phyloP scores from a whole-genome alignment of 2,113 vertebrate species.

The Perca flavescens region DNA sequence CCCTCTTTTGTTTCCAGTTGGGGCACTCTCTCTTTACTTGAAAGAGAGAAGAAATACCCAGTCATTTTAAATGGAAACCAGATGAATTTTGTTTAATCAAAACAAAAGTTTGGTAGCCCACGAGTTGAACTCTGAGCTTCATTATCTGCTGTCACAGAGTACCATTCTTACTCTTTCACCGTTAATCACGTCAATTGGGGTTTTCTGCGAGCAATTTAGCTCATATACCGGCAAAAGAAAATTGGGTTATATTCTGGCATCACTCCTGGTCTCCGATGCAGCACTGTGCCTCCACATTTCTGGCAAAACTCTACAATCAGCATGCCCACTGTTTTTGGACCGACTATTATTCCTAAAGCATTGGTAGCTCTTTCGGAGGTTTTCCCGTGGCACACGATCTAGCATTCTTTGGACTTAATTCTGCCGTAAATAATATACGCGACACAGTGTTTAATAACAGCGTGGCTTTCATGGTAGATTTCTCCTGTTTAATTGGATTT shows the following conservation, averaged over 20 bases:
- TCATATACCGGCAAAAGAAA: constrained; percentile 50
- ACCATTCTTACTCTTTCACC: constrained; percentile 16
- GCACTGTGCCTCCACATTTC: constrained; percentile 48
- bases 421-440: constrained; percentile 37
- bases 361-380: constrained; percentile 25
- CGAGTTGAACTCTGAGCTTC: constrained; percentile 26
- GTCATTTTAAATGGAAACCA: constrained; percentile 72
- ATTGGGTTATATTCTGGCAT: constrained; percentile 47
- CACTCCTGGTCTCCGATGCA: constrained; percentile 9
- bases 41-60: constrained; percentile 50
- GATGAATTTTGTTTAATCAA: constrained; percentile 64
- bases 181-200: constrained; percentile 37
- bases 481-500: constrained; percentile 52
- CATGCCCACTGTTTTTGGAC: constrained; percentile 24
- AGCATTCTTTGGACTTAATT: constrained; percentile 32
- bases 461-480: constrained; percentile 41
- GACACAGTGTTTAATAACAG: constrained; percentile 35
- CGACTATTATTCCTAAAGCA: constrained; percentile 43
- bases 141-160: constrained; percentile 35
- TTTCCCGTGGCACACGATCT: constrained; percentile 27
- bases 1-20: constrained; percentile 65
- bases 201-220: constrained; percentile 51
- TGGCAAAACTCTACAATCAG: constrained; percentile 62
- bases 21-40: constrained; percentile 28
- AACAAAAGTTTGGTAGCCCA: constrained; percentile 56